These are phyloP conservation scores for Hirtodrosophila trivittata DNA, from an alignment of 2,888 invertebrate species.

Conservation along the genomic window DNA sequence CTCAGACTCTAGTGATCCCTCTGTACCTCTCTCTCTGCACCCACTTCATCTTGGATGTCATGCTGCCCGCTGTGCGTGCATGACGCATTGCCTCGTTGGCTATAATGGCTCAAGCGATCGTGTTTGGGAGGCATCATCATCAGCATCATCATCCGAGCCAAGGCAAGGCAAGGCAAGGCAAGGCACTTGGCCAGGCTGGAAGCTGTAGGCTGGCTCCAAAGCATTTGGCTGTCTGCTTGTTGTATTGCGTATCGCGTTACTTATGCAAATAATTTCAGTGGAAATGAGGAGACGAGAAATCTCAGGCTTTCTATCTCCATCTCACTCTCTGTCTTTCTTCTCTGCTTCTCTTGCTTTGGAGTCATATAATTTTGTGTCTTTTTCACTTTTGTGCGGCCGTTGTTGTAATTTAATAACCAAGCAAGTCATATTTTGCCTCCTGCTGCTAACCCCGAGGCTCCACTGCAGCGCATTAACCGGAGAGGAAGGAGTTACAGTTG, in stretches of 20 bases:
- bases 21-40: background rate
- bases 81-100: constrained; percentile 77
- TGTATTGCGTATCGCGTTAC: constrained; percentile 76
- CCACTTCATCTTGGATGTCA: constrained; percentile 15
- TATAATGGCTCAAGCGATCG: constrained; percentile 65
- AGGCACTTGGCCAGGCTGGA: constrained; percentile 20
- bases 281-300: constrained; percentile 73
- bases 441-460: constrained; percentile 69
- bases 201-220: constrained; percentile 23
- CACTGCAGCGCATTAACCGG: constrained; percentile 30
- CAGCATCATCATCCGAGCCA: constrained; percentile 37
- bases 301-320: constrained; percentile 25
- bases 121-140: constrained; percentile 67
- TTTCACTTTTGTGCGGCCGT: constrained; percentile 72
- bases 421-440: constrained; percentile 77
- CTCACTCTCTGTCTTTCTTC: background rate
- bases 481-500: constrained; percentile 19
- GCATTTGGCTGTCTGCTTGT: constrained; percentile 30
- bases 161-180: too few relatives aligned
- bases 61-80: constrained; percentile 61
- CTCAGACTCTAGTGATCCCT: background rate
- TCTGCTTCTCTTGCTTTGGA: constrained; percentile 34
- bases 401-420: constrained; percentile 75
- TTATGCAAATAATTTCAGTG: constrained; percentile 79
- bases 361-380: constrained; percentile 75